Percentiles rank a stretch among this genome's conserved stretches.
phyloP scores from a whole-genome alignment of 2,797 vertebrate genomes.

The Rhynchotus rufescens region DNA sequence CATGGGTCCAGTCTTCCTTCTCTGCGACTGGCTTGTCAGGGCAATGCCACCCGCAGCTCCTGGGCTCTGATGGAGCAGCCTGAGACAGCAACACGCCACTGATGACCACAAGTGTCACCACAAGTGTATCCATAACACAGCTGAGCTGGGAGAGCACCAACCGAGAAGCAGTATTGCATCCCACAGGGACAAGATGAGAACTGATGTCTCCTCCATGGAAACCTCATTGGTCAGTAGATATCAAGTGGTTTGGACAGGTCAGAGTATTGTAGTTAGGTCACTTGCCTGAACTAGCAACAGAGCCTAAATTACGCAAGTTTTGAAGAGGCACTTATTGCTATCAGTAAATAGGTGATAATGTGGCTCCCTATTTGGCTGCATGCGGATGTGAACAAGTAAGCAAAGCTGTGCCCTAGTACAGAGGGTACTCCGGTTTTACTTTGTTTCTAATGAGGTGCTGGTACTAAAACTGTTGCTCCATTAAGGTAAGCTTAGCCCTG shows the following conservation, averaged over 20 bases:
- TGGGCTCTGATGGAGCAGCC: rapidly evolving
- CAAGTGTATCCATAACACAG: rapidly evolving
- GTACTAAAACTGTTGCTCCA: neutral
- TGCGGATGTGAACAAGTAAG: rapidly evolving
- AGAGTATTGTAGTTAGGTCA: neutral
- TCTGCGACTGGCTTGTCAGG: neutral
- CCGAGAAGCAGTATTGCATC: rapidly evolving
- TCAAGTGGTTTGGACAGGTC: neutral
- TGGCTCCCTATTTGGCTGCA: rapidly evolving
- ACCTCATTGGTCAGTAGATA: neutral
- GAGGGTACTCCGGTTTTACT: neutral
- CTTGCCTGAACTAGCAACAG: neutral
- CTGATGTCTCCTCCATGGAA: neutral
- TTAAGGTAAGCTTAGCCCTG: neutral
- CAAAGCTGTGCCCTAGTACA: neutral
- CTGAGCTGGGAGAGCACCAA: rapidly evolving
- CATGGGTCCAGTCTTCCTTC: neutral
- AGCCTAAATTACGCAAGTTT: neutral
- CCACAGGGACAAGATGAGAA: neutral
- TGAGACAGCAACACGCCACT: rapidly evolving
- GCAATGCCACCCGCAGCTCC: neutral
- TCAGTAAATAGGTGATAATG: rapidly evolving
- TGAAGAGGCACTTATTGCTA: neutral
- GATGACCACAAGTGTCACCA: rapidly evolving
- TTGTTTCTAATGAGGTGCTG: neutral